Base-by-base conservation (phyloP, 2,888 invertebrate genomes). In the Cremastinae sp. region DNA sequence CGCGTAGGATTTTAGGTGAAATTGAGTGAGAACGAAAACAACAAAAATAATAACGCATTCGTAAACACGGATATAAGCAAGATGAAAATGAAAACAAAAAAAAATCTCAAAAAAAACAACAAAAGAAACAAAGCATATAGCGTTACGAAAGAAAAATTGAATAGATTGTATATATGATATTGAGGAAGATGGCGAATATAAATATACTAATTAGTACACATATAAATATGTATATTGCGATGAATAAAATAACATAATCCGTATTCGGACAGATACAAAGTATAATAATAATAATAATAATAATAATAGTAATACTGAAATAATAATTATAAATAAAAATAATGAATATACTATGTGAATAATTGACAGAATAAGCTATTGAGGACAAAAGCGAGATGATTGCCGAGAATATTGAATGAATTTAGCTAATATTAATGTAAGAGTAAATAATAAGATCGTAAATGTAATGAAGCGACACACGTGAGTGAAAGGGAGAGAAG, bases 381-480 rank as follows among this genome's bases (percentile, higher is more conserved):
- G 78, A 59, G 51, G 56, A 71, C 49, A 71, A 75, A 49, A 56
- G 78, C 78, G 80, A 78, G 68, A 80, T 78, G 79, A 83, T 80
- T 82, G 82, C 80, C 74, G 78, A 77, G 68, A 78, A 79, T 45
- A 77, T 74, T 74, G 76, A 75, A 74, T 62, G 70, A 68, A 76
- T 59, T 49, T 71, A 78, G 79, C 54, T 41, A 64, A 49, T 75
- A 78, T 74, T 43, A 56, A 72, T 73, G 71, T 61, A 75, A 73
- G 58, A 49, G 51, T 71, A 74, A 79, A 79, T 71, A n/a, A n/a
- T 70, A 76, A 80, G 74, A 71, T 79, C 51, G 69, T 59, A 51
- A 61, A 45, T 53, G 65, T 51, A 65, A 74, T 28, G 73, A 76
- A 78, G 53, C 45, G 59, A 65, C 66, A 38, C 61, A 66, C 75